Base-by-base conservation (phyloP, 2,888 invertebrate species). In the Oscheius myriophilus region DNA sequence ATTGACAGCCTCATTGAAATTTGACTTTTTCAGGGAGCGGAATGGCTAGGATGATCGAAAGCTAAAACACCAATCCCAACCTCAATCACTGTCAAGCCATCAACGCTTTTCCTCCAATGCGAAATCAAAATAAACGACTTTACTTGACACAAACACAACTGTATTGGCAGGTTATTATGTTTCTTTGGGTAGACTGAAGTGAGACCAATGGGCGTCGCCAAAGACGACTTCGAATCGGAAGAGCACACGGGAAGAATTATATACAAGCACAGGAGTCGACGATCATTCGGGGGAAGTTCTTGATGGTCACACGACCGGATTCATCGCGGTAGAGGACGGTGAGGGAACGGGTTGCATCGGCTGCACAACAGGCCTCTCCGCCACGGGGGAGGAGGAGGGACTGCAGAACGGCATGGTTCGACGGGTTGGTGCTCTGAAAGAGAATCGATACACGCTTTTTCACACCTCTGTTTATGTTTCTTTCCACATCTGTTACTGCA, bases 371-470 rank as follows among this genome's bases (percentile, higher is more conserved):
- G 6, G 73, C 71, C 6, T 14, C 21, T 6, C 73, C 72, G 45
- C 70, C 73, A 21, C 33, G 33, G 7, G 70, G 55, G n/a, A 73
- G 73, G 16, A 78, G 70, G 33, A 78, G 33, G 11, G 78, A 75
- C 49, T 78, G 78, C 1, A 78, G 75, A 55, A 72, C 70, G 0
- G 78, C 78, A 39, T 78, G 78, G 43, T 78, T 78, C 9, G 78
- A 72, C 0, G 78, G 75, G 26, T 73, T 78, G 25, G 59, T 23
- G 11, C 25, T 54, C 70, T 70, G 18, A 61, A 70, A 43, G 9
- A 16, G 45, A 33, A 33, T 33, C n/a, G n/a, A n/a, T n/a, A 9
- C 43, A 14, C 9, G 9, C 14, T 14, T 9, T 12, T 12, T 14
- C 43, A 43, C 9, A 43, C 43, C 43, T 43, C 14, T 43, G 14